Evolutionary conservation across 2,888 invertebrate genomes (phyloP), one percentile per base, ranked within the genome.

Genomic region (Archips xylosteana): DNA sequence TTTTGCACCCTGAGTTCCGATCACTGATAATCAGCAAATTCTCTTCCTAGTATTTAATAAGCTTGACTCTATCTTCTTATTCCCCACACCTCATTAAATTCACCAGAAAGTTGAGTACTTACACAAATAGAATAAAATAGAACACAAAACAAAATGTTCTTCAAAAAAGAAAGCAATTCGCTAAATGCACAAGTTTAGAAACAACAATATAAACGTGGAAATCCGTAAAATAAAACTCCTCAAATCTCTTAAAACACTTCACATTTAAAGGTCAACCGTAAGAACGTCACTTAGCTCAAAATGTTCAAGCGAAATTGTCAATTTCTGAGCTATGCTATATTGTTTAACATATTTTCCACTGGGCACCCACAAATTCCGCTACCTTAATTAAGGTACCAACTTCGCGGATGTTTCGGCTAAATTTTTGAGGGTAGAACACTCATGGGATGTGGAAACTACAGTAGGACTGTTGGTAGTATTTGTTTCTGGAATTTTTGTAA

Each of bases 301-400:
- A 63, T 63, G 32, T 45, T 63, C 32, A 32, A n/a, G 63, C 32
- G 0, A 47, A 63, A 63, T 63, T 63, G 47, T 3, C 63, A 63
- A 63, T 63, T 63, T 13, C n/a, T 47, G 47, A 63, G 63, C 32
- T 63, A 47, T 63, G 63, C 32, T 47, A 34, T 63, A 32, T 63
- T 34, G 42, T 47, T 47, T 23, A 23, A 63, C 47, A 63, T 47
- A 34, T 63, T 47, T 47, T 63, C n/a, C 47, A 47, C 47, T 63
- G 13, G 63, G 63, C 63, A 13, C 32, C 47, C 63, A 32, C 63
- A 34, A 47, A 63, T 47, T 63, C 63, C 45, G 13, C 32, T 47
- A 13, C 47, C 32, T 45, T 45, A 63, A 63, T 63, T 63, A 63
- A 45, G 63, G 34, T 47, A 32, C 13, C 13, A 47, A 34, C n/a